Conservation (phyloP, 2,797 vertebrate species). For the Phataginus tricuspis region DNA sequence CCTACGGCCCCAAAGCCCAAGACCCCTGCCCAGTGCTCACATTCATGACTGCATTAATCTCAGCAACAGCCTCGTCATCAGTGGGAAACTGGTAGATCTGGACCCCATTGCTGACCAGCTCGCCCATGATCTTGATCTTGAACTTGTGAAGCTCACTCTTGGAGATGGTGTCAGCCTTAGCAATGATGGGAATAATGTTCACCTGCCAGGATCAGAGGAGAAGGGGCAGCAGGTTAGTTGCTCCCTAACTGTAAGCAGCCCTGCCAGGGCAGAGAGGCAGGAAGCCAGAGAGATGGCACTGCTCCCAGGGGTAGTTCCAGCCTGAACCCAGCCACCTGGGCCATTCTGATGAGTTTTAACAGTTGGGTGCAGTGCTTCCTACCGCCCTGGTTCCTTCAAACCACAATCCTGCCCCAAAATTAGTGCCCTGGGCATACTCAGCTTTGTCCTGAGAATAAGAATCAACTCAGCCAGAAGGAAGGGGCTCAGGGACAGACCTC, state of each 20-base stretch:
- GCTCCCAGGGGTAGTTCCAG: background rate
- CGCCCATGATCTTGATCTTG: constrained; percentile 99
- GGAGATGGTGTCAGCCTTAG: constrained; percentile 98
- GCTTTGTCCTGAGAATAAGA: background rate
- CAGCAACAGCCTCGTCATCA: constrained; percentile 94
- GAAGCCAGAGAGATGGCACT: background rate
- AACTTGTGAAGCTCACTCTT: constrained; percentile 99
- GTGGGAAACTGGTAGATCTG: constrained; percentile 99
- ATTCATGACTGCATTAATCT: constrained; percentile 99
- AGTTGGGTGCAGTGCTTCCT: background rate
- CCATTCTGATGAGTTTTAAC: background rate
- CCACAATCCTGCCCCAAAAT: background rate
- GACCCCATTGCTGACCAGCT: constrained; percentile 98
- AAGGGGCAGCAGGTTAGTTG: background rate
- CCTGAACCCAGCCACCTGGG: background rate
- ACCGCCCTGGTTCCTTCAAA: background rate
- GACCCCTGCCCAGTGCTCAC: constrained; percentile 86
- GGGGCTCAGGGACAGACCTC: background rate
- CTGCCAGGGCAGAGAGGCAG: background rate
- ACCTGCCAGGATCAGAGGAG: constrained; percentile 86
- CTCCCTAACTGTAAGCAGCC: background rate
- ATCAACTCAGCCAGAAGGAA: background rate
- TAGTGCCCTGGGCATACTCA: background rate
- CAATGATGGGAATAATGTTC: constrained; percentile 98
- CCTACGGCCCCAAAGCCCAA: background rate